Evolutionary conservation across 23 tunicate genomes (phyloP), one percentile per base, ranked within the genome.

Genomic region (Botrylloides violaceus): DNA sequence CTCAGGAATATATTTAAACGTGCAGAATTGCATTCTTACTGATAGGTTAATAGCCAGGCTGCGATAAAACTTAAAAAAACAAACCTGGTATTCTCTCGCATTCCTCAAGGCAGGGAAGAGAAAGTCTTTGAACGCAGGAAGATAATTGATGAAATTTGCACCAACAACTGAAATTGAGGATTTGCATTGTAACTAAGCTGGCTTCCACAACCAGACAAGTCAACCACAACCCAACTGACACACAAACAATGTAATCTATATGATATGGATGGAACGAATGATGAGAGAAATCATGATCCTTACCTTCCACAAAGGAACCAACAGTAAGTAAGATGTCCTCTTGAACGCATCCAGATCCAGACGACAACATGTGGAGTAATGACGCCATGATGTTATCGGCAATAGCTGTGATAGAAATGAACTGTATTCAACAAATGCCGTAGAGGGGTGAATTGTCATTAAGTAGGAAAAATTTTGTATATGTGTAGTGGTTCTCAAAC

Each of bases 241-340:
- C n/a, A n/a, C n/a, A n/a, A n/a, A n/a, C n/a, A n/a, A n/a, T n/a
- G n/a, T n/a, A n/a, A n/a, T n/a, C n/a, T n/a, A n/a, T n/a, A n/a
- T n/a, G n/a, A 9, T 43, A 43, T 43, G 15, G 53, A 43, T 43
- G 15, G 53, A 43, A 43, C 9, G 15, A 43, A 43, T 15, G 15
- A 43, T 43, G 53, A 15, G 12, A 43, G 15, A 43, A 9, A 43
- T 15, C 53, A 15, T 9, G 53, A 9, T 43, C 15, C n/a, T 32
- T 23, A 81, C 86, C 86, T 78, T 93, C 98, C 9, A 81, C 76
- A 33, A 93, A 71, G 20, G 98, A 85, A 20, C 94, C 98, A 18
- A 93, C 95, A 1, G 98, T 93, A 78, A 81, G 78, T 39, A 93
- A 48, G 0, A 93, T 90, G 61, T 93, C 98, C 32, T 93, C 98